Evolutionary conservation across 2,888 invertebrate species (phyloP).

Genomic region (Blastobasis lacticolella): DNA sequence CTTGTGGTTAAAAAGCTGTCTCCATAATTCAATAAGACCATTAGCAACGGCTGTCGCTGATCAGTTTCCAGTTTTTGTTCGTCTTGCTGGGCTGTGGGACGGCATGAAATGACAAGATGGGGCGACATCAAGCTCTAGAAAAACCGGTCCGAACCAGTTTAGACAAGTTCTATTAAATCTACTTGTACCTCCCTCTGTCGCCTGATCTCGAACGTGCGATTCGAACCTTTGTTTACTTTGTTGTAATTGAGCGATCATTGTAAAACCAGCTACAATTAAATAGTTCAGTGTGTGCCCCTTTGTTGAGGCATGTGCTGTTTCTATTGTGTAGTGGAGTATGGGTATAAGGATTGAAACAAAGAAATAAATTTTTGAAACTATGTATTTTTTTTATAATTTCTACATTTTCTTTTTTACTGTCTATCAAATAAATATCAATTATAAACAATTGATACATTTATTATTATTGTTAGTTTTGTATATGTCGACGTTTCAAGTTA

Average conservation of each 20-base stretch:
- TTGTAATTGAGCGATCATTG: no score
- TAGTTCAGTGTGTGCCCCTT: no score
- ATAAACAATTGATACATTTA: constrained; percentile 70
- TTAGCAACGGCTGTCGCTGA: no score
- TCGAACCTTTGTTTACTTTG: no score
- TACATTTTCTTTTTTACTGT: constrained; percentile 65
- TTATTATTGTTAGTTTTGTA: constrained; percentile 65
- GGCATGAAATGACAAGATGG: constrained; percentile 18
- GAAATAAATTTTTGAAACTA: constrained; percentile 62
- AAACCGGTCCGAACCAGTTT: constrained; percentile 29
- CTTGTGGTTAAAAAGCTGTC: no score
- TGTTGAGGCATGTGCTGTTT: neutral
- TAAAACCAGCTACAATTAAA: no score
- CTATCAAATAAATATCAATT: constrained; percentile 72
- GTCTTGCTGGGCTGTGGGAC: no score
- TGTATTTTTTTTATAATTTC: constrained; percentile 70
- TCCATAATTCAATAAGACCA: no score
- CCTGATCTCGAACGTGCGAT: constrained; percentile 26
- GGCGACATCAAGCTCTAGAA: constrained; percentile 39
- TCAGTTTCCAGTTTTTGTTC: no score
- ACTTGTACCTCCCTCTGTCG: constrained; percentile 23
- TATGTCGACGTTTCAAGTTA: constrained; percentile 63
- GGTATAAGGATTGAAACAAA: constrained; percentile 36
- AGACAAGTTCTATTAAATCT: constrained; percentile 32
- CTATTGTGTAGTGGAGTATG: constrained; percentile 10